Base-by-base conservation (phyloP, 2,797 vertebrate genomes). In the Aulostomus chinensis region DNA sequence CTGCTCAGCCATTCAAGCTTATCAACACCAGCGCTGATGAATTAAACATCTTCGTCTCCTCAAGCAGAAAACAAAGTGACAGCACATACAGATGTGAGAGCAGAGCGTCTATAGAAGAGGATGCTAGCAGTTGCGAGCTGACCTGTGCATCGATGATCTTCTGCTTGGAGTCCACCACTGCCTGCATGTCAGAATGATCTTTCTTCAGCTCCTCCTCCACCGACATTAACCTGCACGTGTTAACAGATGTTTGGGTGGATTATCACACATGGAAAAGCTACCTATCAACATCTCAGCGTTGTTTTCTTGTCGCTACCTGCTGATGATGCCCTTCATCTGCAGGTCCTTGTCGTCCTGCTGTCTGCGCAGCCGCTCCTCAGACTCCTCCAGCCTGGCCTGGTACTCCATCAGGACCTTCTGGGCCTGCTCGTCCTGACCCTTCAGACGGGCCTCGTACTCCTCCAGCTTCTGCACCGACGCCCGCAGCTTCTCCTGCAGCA, bases 241-340 rank as follows among this genome's bases (percentile, higher is more conserved):
- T 22, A 40, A 13, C 5, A 30, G 5, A 9, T 4, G 13, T 33
- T 12, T 14, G 6, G 14, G 31, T n/a, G n/a, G n/a, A n/a, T n/a
- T n/a, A n/a, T n/a, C n/a, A n/a, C n/a, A n/a, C n/a, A n/a, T n/a
- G n/a, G n/a, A n/a, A n/a, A n/a, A n/a, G n/a, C n/a, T n/a, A n/a
- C n/a, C n/a, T n/a, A n/a, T n/a, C n/a, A n/a, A n/a, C n/a, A n/a
- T n/a, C n/a, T n/a, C n/a, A n/a, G n/a, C n/a, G n/a, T n/a, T n/a
- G n/a, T n/a, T n/a, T n/a, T n/a, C n/a, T 26, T 8, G 10, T 14
- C 3, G 29, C 3, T 28, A 98, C 96, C 96, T 94, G 93, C 95
- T 98, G 88, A 99, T 98, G 83, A 98, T 98, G 84, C 95, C 94
- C 80, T 98, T 98, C 96, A 99, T 98, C 90, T 99, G 96, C 56